A percentile compares a stretch with the other conserved stretches of the same genome.
These are phyloP conservation scores for Lipophrys pholis DNA, from an alignment of 2,113 vertebrate species.

Conservation along the genomic window DNA sequence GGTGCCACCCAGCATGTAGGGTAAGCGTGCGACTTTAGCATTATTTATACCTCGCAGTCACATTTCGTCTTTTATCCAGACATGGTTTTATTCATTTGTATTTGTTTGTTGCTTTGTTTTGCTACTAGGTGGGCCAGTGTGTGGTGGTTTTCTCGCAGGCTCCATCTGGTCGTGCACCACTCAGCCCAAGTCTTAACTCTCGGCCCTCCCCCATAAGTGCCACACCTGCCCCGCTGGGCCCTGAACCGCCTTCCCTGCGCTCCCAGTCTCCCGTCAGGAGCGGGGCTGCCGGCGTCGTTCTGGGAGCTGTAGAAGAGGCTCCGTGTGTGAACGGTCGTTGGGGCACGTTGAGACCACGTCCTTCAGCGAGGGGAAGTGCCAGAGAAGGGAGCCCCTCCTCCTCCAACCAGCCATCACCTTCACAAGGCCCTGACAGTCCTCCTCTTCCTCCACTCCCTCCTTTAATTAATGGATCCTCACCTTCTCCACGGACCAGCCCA, in stretches of 20 bases:
- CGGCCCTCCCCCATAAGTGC: constrained; percentile 98
- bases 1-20: constrained; percentile 97
- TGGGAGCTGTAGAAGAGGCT: constrained; percentile 88
- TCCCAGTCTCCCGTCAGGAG: constrained; percentile 91
- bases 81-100: too few species aligned
- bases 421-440: constrained; percentile 86
- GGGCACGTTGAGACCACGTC: constrained; percentile 92
- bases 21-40: constrained; percentile 77
- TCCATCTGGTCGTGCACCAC: constrained; percentile 93
- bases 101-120: background rate
- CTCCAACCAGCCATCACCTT: constrained; percentile 86
- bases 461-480: constrained; percentile 89
- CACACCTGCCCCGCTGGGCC: constrained; percentile 89
- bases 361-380: constrained; percentile 84
- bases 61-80: too few species aligned
- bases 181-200: constrained; percentile 97
- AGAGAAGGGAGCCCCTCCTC: constrained; percentile 94
- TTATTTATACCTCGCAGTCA: background rate
- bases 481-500: constrained; percentile 90
- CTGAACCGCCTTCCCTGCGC: constrained; percentile 90
- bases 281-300: constrained; percentile 76
- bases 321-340: constrained; percentile 97
- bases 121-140: constrained; percentile 93
- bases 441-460: constrained; percentile 83
- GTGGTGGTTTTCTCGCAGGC: constrained; percentile 99